phyloP scores from a whole-genome alignment of 1,140 invertebrate species.

The Drosophila watanabei region DNA sequence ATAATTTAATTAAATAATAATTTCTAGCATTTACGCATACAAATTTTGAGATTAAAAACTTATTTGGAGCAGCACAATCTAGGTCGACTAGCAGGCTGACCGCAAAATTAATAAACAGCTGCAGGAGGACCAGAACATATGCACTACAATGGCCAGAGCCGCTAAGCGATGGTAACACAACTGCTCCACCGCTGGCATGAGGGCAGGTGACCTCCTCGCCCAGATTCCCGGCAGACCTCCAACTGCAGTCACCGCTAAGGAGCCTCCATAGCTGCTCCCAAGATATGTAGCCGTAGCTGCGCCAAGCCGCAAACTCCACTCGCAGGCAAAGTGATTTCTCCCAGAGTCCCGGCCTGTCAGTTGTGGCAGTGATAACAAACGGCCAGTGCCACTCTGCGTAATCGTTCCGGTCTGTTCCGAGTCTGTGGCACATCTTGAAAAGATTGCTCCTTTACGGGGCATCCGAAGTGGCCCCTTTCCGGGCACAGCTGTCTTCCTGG shows the following conservation, averaged over 20 bases:
- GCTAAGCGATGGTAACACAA: slow-evolving; percentile 5
- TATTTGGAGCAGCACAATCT: slow-evolving; percentile 8
- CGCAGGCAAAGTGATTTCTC: slow-evolving; percentile 41
- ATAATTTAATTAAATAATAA: neutral
- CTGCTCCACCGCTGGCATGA: slow-evolving; percentile 26
- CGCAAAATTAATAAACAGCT: slow-evolving; percentile 28
- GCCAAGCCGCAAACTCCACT: slow-evolving; percentile 10
- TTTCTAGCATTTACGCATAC: neutral
- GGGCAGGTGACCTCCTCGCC: slow-evolving; percentile 12
- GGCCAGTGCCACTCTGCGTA: slow-evolving; percentile 26
- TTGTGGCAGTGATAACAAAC: slow-evolving; percentile 32
- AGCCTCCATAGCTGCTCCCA: slow-evolving; percentile 2
- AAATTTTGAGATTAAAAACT: neutral
- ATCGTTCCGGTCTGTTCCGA: slow-evolving; percentile 28
- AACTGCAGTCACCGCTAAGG: slow-evolving; percentile 5
- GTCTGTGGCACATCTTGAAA: slow-evolving; percentile 32
- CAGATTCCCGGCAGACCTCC: slow-evolving; percentile 16
- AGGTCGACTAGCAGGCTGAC: slow-evolving; percentile 30
- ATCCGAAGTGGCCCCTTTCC: neutral
- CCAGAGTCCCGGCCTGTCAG: slow-evolving; percentile 21
- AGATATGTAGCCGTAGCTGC: neutral
- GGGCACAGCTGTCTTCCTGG: slow-evolving; percentile 20
- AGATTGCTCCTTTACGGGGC: slow-evolving; percentile 12
- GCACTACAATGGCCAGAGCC: slow-evolving; percentile 13
- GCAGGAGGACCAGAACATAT: slow-evolving; percentile 2